phyloP scores from a whole-genome alignment of 2,113 vertebrate species.

The Dermatemys mawii region DNA sequence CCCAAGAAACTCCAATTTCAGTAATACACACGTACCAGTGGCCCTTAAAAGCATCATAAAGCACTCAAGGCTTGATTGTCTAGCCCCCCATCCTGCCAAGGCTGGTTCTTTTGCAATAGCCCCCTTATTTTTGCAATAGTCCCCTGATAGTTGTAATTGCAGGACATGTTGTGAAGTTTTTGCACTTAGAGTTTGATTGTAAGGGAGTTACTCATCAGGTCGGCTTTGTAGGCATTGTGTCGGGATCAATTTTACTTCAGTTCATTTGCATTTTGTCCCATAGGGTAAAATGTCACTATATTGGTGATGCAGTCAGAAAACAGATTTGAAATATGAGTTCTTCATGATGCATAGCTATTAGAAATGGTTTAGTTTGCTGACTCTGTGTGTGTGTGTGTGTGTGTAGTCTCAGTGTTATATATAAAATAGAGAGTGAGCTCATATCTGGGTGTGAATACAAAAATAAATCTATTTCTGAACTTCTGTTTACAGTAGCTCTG shows the following conservation, averaged over 20 bases:
- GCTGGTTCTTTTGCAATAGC: background rate
- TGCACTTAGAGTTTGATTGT: background rate
- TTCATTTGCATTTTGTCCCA: rapidly evolving
- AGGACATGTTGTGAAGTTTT: background rate
- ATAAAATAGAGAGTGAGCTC: background rate
- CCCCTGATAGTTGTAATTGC: background rate
- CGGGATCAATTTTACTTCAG: background rate
- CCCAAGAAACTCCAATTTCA: background rate
- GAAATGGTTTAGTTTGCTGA: background rate
- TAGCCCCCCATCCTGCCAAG: background rate
- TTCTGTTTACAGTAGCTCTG: rapidly evolving
- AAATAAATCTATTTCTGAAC: background rate
- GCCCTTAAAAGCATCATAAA: background rate
- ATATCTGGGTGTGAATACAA: background rate
- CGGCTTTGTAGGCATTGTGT: background rate
- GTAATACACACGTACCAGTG: rapidly evolving
- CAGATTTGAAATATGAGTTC: background rate
- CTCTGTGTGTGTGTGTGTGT: background rate
- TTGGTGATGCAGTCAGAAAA: rapidly evolving
- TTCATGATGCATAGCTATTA: background rate
- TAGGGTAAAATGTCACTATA: rapidly evolving
- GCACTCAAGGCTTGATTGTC: background rate
- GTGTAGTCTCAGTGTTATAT: background rate
- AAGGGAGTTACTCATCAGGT: background rate
- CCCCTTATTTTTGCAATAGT: background rate